These are phyloP conservation scores for Bergia puertoricense DNA, from an alignment of 92 coral and sea anemone genomes.

Conservation along the genomic window DNA sequence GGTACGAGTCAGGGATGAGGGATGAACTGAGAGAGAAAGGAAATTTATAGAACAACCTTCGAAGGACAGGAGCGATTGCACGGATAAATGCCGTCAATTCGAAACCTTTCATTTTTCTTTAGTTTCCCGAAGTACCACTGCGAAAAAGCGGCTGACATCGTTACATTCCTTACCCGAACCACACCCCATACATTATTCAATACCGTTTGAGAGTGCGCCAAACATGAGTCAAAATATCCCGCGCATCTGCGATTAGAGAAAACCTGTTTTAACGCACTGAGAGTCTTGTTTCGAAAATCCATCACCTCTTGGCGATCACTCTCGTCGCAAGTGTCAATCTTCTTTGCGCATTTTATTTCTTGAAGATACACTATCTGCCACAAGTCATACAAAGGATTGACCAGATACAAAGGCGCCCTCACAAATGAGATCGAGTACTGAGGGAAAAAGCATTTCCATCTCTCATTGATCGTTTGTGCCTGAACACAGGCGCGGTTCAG, in stretches of 20 bases:
- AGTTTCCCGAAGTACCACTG: slow-evolving; percentile 24
- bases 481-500: too few relatives aligned
- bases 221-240: slow-evolving; percentile 45
- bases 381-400: too few relatives aligned
- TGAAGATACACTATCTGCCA: slow-evolving; percentile 37
- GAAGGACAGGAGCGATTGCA: slow-evolving; percentile 47
- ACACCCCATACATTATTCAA: slow-evolving; percentile 17
- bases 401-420: neutral
- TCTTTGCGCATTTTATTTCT: slow-evolving; percentile 37
- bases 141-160: neutral
- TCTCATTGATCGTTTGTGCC: too few relatives aligned
- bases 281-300: slow-evolving; percentile 24
- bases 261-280: neutral
- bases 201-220: too few relatives aligned
- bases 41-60: neutral
- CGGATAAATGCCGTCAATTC: slow-evolving; percentile 42
- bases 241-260: slow-evolving; percentile 10
- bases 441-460: slow-evolving; percentile 41
- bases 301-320: slow-evolving; percentile 15
- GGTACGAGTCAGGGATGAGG: too few relatives aligned
- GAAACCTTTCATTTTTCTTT: neutral
- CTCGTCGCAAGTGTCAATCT: slow-evolving; percentile 44
- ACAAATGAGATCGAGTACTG: slow-evolving; percentile 39
- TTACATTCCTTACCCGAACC: neutral
- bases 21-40: too few relatives aligned